phyloP scores from a whole-genome alignment of 2,888 invertebrate species.

The Melitaea athalia region DNA sequence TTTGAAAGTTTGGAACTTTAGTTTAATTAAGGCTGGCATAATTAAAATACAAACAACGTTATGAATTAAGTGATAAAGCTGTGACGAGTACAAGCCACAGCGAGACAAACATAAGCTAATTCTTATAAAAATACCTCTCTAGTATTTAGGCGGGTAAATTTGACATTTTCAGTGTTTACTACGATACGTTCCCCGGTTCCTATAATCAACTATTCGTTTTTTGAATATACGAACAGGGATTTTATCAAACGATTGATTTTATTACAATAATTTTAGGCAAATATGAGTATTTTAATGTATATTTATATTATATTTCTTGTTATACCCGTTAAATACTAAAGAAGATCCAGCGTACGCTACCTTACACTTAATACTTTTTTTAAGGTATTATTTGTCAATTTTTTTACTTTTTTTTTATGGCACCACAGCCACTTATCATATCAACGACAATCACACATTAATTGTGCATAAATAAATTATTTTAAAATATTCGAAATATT shows the following conservation, averaged over 20 bases:
- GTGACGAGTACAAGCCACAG: constrained; percentile 62
- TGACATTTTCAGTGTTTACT: background rate
- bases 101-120: constrained; percentile 66
- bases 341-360: constrained; percentile 59
- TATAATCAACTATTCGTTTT: no score
- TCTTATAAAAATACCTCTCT: constrained; percentile 60
- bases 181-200: no score
- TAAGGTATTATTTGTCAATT: constrained; percentile 79
- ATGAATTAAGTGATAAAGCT: constrained; percentile 69
- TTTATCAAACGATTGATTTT: background rate
- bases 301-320: constrained; percentile 4
- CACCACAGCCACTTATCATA: constrained; percentile 74
- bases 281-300: constrained; percentile 33
- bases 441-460: constrained; percentile 59
- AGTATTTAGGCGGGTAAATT: constrained; percentile 50
- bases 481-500: constrained; percentile 31
- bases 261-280: background rate
- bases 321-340: constrained; percentile 45
- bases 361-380: constrained; percentile 78
- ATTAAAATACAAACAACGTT: constrained; percentile 63
- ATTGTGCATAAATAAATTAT: constrained; percentile 63
- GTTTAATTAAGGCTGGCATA: constrained; percentile 50
- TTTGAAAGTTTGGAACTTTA: background rate
- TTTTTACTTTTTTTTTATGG: constrained; percentile 73
- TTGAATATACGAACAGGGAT: no score